Conservation (phyloP, 2,888 invertebrate genomes). For the Drosophila trichaetosa region DNA sequence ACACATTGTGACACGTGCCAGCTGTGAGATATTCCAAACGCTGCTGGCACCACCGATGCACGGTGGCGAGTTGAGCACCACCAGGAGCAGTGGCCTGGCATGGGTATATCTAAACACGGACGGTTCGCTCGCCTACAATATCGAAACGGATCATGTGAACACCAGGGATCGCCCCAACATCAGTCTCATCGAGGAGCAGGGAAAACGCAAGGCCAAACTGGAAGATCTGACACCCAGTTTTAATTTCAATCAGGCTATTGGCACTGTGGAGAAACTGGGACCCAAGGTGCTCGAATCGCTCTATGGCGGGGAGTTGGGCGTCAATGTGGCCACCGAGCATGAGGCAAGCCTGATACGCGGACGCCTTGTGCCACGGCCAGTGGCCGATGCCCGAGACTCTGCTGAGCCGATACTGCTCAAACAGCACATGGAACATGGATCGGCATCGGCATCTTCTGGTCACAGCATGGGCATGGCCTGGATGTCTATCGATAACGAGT, state of each 20-base stretch:
- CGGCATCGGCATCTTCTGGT: slow-evolving; percentile 65
- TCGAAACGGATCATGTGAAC: slow-evolving; percentile 89
- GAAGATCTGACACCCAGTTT: slow-evolving; percentile 89
- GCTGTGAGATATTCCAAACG: slow-evolving; percentile 93
- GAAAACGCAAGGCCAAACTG: slow-evolving; percentile 89
- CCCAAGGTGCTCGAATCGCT: slow-evolving; percentile 93
- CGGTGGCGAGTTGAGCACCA: slow-evolving; percentile 84
- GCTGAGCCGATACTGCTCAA: slow-evolving; percentile 89
- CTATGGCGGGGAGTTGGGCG: slow-evolving; percentile 92
- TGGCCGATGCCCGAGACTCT: slow-evolving; percentile 90
- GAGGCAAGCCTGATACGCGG: slow-evolving; percentile 88
- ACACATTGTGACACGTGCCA: slow-evolving; percentile 89
- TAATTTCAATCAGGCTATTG: slow-evolving; percentile 88
- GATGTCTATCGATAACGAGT: slow-evolving; percentile 92
- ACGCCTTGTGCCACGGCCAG: slow-evolving; percentile 88
- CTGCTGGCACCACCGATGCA: slow-evolving; percentile 87
- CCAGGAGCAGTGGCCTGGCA: slow-evolving; percentile 88
- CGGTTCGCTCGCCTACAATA: slow-evolving; percentile 91
- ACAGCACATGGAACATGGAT: slow-evolving; percentile 82
- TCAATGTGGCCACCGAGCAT: slow-evolving; percentile 89
- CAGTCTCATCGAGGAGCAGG: slow-evolving; percentile 90
- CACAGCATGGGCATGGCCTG: slow-evolving; percentile 90
- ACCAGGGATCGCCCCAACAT: slow-evolving; percentile 87
- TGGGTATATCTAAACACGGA: slow-evolving; percentile 92
- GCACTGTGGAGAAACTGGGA: slow-evolving; percentile 91